Evolutionary conservation across 92 coral and sea anemone species (phyloP), one percentile per base, ranked within the genome.

Genomic region (Nematostella vectensis): DNA sequence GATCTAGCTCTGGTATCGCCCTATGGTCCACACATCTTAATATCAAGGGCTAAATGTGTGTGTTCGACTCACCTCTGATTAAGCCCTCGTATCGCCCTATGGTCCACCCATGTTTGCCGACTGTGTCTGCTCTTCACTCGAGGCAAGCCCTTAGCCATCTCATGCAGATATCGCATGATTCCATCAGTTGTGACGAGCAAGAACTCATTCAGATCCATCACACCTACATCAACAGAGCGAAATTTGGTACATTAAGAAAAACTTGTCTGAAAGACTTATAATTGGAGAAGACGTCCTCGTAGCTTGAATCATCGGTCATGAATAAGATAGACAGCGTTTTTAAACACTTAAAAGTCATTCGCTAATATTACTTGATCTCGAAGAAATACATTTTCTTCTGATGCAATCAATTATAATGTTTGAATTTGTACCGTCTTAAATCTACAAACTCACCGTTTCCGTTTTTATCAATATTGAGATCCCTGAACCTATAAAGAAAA

Each of bases 101-200:
- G 94, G 47, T 80, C 88, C 12, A 76, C 69, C 94, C 94, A 85
- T 3, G 88, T 85, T 59, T 85, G 94, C 48, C 51, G 43, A 12
- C 94, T 85, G 66, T 85, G 70, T 31, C 94, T 69, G 65, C 94
- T 81, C 48, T 73, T 80, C 6, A 78, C 75, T 25, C 94, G 55
- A 3, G 85, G 82, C 9, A 85, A 64, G 28, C 30, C 40, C 26
- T 67, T 73, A 2, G 84, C 94, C 69, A 75, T 31, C 38, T 58
- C 67, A 65, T 85, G 94, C 31, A 85, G 76, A 48, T 65, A 65
- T 43, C 54, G 71, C 81, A 85, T 75, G 21, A 85, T 81, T 37
- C 49, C 74, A 57, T 76, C 73, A 0, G 84, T 85, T 44, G 61
- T 80, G 0, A 73, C 79, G 17, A 74, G 69, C n/a, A 85, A 49